Evolutionary conservation across 2,797 vertebrate species (phyloP).

Genomic region (Eutrigla gurnardus): DNA sequence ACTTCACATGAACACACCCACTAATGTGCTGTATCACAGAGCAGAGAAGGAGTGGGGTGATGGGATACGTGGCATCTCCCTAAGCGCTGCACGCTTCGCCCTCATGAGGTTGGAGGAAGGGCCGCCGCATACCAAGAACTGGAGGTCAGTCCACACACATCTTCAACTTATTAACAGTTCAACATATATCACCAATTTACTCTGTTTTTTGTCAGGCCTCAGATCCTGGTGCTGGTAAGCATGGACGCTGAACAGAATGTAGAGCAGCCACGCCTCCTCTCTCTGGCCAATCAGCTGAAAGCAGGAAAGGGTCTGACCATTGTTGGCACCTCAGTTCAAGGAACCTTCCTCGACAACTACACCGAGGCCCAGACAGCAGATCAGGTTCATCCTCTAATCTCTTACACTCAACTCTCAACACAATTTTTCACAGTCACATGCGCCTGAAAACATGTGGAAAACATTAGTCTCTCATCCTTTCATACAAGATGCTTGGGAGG

Average conservation of each 20-base stretch:
- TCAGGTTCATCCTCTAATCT: slow-evolving; percentile 84
- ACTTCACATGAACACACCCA: too few species aligned
- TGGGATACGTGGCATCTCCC: slow-evolving; percentile 96
- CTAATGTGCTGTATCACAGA: slow-evolving; percentile 75
- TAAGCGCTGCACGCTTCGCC: slow-evolving; percentile 95
- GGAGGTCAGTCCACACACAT: slow-evolving; percentile 85
- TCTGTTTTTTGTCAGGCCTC: slow-evolving; percentile 85
- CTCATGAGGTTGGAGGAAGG: slow-evolving; percentile 96
- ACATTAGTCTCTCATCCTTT: too few species aligned
- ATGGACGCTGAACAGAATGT: slow-evolving; percentile 95
- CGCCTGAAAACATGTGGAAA: too few species aligned
- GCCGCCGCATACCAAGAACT: slow-evolving; percentile 98
- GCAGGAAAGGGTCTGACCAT: slow-evolving; percentile 98
- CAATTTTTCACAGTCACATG: too few species aligned
- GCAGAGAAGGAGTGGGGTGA: slow-evolving; percentile 99
- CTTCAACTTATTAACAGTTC: background rate
- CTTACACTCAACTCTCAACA: background rate
- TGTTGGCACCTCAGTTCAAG: slow-evolving; percentile 93
- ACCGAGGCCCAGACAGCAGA: slow-evolving; percentile 91
- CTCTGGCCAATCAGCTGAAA: slow-evolving; percentile 96
- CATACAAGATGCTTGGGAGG: too few species aligned
- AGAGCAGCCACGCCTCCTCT: slow-evolving; percentile 94
- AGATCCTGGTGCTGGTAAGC: slow-evolving; percentile 94
- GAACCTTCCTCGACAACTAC: slow-evolving; percentile 93
- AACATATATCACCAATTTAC: background rate